Conservation (phyloP, 2,113 vertebrate species). For the Arizona elegans region DNA sequence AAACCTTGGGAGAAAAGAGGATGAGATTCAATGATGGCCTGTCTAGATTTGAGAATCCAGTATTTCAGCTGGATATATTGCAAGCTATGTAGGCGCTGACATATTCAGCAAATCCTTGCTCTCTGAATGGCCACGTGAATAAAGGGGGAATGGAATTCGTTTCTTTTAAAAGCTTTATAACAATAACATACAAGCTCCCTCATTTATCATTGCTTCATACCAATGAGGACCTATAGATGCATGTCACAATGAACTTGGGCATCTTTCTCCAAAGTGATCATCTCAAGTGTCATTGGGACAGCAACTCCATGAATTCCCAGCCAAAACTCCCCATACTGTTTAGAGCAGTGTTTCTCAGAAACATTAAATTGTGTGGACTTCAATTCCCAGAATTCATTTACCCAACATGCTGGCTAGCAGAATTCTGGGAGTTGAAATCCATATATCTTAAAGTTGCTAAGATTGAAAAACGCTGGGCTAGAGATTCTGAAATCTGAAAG, state of each 20-base stretch:
- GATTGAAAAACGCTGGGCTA: background rate
- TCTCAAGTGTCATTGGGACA: background rate
- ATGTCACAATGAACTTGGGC: background rate
- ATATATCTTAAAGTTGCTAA: background rate
- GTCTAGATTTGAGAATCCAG: background rate
- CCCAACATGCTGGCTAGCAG: background rate
- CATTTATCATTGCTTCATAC: background rate
- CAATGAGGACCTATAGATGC: background rate
- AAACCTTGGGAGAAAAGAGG: conserved; percentile 68
- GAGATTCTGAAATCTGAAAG: background rate
- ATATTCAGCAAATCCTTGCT: background rate
- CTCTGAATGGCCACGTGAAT: background rate
- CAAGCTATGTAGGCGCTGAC: background rate
- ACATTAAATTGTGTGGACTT: background rate
- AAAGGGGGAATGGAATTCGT: background rate
- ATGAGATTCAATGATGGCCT: rapidly evolving
- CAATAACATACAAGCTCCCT: background rate
- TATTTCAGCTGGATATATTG: background rate
- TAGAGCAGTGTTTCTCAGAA: background rate
- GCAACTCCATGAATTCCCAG: background rate
- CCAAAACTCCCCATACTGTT: background rate
- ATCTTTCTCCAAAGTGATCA: background rate
- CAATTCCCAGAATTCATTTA: background rate
- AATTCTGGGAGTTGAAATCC: background rate
- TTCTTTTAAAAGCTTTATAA: background rate